Percentiles rank a stretch among this genome's conserved stretches.
phyloP scores from a whole-genome alignment of 2,888 invertebrate genomes.

The Eurois occulta region DNA sequence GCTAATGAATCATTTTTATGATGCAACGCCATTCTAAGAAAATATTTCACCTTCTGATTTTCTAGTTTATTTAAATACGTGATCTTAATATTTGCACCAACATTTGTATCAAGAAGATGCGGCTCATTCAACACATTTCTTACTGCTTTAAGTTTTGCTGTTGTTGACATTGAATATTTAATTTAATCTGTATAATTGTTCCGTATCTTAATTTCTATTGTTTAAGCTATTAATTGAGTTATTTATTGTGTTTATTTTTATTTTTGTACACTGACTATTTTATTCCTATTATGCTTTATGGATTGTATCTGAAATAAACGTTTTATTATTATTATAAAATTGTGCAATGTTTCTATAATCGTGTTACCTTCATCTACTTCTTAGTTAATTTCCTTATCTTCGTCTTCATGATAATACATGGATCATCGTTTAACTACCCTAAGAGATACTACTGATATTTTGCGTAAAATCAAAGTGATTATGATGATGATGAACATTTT shows the following conservation, averaged over 20 bases:
- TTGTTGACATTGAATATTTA: no score
- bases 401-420: neutral
- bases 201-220: no score
- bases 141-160: neutral
- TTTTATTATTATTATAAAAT: neutral
- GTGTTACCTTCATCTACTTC: neutral
- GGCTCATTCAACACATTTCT: slow-evolving; percentile 9
- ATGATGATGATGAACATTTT: no score
- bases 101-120: slow-evolving; percentile 36
- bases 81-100: slow-evolving; percentile 38
- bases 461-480: neutral
- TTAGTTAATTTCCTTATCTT: no score
- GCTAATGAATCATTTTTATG: slow-evolving; percentile 52
- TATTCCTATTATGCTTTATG: no score
- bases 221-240: no score
- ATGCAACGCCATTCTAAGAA: slow-evolving; percentile 46
- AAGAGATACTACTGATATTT: neutral
- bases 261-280: no score
- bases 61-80: slow-evolving; percentile 48
- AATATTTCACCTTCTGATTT: slow-evolving; percentile 43
- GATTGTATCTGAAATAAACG: no score
- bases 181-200: no score
- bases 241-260: no score
- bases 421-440: fast-evolving
- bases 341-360: neutral